Evolutionary conservation across 1,140 invertebrate species (phyloP), one percentile per base, ranked within the genome.

Genomic region (Hormaphis cornu): DNA sequence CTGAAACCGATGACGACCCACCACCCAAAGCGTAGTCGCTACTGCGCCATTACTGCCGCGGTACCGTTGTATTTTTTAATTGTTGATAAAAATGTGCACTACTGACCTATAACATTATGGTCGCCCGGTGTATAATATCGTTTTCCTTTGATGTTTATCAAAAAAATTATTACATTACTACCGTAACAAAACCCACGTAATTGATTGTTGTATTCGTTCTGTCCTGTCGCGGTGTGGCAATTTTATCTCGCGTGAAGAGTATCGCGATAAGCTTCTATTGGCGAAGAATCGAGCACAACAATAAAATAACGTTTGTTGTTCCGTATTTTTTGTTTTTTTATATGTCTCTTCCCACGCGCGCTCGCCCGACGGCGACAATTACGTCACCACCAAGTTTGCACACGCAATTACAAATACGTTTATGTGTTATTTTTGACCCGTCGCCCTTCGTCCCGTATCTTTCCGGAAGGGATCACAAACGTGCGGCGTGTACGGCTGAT

Each of bases 271-370:
- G 35, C 52, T 54, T 18, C 28, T 33, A n/a, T n/a, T n/a, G n/a
- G n/a, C n/a, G n/a, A n/a, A 4, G n/a, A 54, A 18, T 54, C 18
- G 35, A 28, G 44, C 59, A 54, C 70, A 30, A 53, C 54, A 72
- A 69, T 22, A 46, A 69, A 48, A 70, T 72, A n/a, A n/a, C n/a
- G n/a, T n/a, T n/a, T n/a, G 48, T 37, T 69, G 20, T 69, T 56
- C 12, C 70, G 26, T 14, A 22, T 28, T 54, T 58, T 42, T 37
- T 56, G 20, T 54, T 58, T 42, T 37, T 56, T 33, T 48, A n/a
- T 28, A 37, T 22, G 46, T 30, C 61, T 40, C 72, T 59, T 50
- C 33, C 20, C 42, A 48, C 54, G 54, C 42, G 10, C 50, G 22
- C 40, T 24, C 24, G 53, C 70, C 44, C 35, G 14, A 3, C 30